Evolutionary conservation across 1,140 invertebrate species (phyloP).

Genomic region (Drosophila burlai): DNA sequence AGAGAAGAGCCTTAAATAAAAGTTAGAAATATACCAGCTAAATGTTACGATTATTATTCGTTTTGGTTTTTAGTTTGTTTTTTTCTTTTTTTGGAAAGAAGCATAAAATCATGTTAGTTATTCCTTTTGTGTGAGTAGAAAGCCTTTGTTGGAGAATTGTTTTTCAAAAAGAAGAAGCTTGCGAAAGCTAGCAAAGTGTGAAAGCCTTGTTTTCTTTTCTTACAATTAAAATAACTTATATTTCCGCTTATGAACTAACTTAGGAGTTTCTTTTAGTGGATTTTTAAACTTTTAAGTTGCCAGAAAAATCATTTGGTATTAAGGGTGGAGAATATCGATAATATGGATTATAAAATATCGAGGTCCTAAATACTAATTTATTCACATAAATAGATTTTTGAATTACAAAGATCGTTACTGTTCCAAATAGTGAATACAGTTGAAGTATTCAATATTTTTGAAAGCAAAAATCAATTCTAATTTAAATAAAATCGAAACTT

Average conservation of each 20-base stretch:
- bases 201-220: conserved; percentile 31
- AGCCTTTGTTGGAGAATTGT: conserved; percentile 33
- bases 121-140: conserved; percentile 19
- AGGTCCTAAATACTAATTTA: neutral
- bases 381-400: neutral
- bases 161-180: conserved; percentile 34
- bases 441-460: neutral
- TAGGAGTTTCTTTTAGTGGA: neutral
- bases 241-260: conserved; percentile 30
- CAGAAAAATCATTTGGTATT: conserved; percentile 12
- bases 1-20: conserved; percentile 32
- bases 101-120: conserved; percentile 35
- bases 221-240: conserved; percentile 10
- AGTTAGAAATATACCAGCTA: conserved; percentile 24
- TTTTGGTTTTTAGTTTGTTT: conserved; percentile 6
- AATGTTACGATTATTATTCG: conserved; percentile 36
- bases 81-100: conserved; percentile 12
- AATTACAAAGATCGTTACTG: neutral
- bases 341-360: neutral
- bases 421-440: neutral
- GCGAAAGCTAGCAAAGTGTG: conserved; percentile 47
- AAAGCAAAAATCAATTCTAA: neutral
- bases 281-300: conserved; percentile 8
- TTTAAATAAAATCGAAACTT: neutral
- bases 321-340: no score